A percentile compares a stretch with the other conserved stretches of the same genome.
Conservation (phyloP, 1,140 invertebrate species). For the Ctenoplectra terminalis region DNA sequence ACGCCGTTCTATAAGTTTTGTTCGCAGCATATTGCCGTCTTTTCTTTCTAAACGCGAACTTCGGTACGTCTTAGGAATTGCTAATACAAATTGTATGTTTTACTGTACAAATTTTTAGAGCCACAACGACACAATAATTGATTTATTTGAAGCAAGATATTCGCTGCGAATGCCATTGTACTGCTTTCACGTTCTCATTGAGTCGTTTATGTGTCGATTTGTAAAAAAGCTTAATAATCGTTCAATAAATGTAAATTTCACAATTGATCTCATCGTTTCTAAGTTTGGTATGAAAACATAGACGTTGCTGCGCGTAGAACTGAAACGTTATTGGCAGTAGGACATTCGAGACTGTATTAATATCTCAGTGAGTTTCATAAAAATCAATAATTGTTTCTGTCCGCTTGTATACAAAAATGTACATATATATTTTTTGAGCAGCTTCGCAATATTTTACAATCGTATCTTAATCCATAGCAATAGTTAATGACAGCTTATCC, state of each 20-base stretch:
- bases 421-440: conserved; percentile 66
- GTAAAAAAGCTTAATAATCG: background rate
- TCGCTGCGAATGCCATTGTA: conserved; percentile 4
- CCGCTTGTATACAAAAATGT: conserved; percentile 63
- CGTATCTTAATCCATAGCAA: conserved; percentile 55
- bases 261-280: too few relatives aligned
- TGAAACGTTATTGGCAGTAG: conserved; percentile 8
- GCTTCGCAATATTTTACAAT: conserved; percentile 51
- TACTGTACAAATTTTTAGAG: conserved; percentile 48
- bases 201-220: too few relatives aligned
- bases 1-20: conserved; percentile 16
- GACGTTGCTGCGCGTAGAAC: background rate
- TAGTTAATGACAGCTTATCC: conserved; percentile 54
- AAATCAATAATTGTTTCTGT: conserved; percentile 39
- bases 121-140: conserved; percentile 36
- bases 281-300: background rate
- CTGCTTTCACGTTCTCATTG: background rate
- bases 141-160: conserved; percentile 37
- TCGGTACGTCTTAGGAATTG: conserved; percentile 20
- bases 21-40: background rate
- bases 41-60: background rate
- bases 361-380: conserved; percentile 26
- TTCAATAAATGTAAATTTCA: background rate
- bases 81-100: conserved; percentile 26
- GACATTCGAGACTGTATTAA: conserved; percentile 25